Conservation (phyloP, 2,113 vertebrate genomes). For the Psephotus haematonotus region DNA sequence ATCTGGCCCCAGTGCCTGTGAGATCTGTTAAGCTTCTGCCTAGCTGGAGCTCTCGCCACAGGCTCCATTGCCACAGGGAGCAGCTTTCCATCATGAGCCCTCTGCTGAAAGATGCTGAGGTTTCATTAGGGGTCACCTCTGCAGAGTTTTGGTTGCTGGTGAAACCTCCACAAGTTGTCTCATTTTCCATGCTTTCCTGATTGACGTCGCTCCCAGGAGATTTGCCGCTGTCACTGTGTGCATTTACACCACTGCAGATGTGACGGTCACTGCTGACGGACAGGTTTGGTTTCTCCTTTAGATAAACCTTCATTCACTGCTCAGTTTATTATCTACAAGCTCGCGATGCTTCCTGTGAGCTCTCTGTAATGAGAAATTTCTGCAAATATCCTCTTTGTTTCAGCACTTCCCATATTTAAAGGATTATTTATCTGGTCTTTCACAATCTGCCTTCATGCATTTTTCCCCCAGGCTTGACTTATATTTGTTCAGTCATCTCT, state of each 20-base stretch:
- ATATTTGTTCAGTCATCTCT: background rate
- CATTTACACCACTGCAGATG: fast-evolving
- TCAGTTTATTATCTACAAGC: background rate
- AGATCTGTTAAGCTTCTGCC: background rate
- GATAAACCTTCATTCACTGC: background rate
- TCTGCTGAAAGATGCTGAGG: background rate
- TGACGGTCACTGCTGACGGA: fast-evolving
- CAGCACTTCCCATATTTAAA: background rate
- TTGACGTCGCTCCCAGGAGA: background rate
- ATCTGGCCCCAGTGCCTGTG: background rate
- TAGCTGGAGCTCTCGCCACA: fast-evolving
- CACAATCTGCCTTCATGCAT: background rate
- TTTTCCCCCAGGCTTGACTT: background rate
- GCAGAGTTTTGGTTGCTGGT: background rate
- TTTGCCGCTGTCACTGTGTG: fast-evolving
- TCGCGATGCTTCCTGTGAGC: background rate
- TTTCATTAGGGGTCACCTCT: background rate
- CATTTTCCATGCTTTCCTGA: background rate
- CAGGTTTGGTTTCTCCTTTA: background rate
- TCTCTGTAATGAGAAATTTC: background rate
- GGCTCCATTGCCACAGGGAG: background rate
- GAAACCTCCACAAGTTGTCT: background rate
- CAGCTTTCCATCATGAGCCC: background rate
- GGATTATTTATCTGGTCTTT: background rate
- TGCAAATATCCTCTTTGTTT: background rate